Evolutionary conservation across 1,140 invertebrate genomes (phyloP), one percentile per base, ranked within the genome.

Genomic region (Apolygus lucorum): DNA sequence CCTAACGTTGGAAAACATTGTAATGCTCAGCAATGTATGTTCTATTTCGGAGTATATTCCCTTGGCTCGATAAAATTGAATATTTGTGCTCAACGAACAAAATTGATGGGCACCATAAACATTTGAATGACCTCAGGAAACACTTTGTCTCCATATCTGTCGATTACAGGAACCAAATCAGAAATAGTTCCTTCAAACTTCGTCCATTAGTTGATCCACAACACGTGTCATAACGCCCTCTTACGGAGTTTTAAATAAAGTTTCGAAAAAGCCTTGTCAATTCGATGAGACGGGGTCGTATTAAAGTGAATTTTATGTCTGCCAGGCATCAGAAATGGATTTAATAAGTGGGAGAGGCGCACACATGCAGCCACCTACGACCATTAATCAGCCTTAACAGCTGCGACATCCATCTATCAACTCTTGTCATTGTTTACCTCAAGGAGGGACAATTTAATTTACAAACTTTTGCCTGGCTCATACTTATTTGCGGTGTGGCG

Each of bases 381-480:
- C 54, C 54, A 59, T 59, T 59, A 59, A 59, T 59, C 54, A 59
- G 54, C 22, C 22, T 4, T 59, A 59, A 59, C 54, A 59, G 54
- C 54, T 59, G 54, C 13, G 54, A 21, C 54, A 59, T 13, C 54
- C 54, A 59, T 59, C 54, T 59, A 59, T 59, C 54, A 59, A 8
- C 54, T 59, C 54, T 59, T 59, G 54, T 59, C 54, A 59, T 59
- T 59, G 54, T 59, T 59, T 24, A 59, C 54, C 54, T 59, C 54
- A 59, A 59, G 54, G 54, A 59, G 54, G 54, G 54, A 59, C 54
- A 59, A 59, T 59, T 59, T 59, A 59, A 59, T 59, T 59, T 59
- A 59, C 54, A 59, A 59, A 59, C 54, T 59, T 59, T 59, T 24
- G 54, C 54, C 13, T 59, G 8, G 54, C n/a, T n/a, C n/a, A 13